Base-by-base conservation (phyloP, 2,888 invertebrate genomes). In the Scaptomyza flava region DNA sequence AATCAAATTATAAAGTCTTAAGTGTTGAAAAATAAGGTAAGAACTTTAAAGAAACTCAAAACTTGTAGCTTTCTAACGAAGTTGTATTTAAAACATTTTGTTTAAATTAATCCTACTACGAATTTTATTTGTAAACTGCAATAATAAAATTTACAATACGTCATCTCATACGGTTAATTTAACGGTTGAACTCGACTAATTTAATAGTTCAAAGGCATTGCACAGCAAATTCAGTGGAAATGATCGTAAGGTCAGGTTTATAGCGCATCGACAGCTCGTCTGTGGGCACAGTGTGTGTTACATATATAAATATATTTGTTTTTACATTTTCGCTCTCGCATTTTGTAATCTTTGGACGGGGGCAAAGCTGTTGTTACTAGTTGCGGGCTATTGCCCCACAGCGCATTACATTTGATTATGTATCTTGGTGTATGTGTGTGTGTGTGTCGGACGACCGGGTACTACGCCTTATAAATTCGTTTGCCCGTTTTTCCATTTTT, bases 381-480 rank as follows among this genome's bases (percentile, higher is more conserved):
- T 81, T 72, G 78, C 71, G 70, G 81, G 85, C 81, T 69, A 69
- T 84, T 84, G 87, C 81, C 87, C 81, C 73, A 81, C 75, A 81
- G 77, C 80, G 73, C 71, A 87, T 88, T 87, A 79, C 82, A 76
- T 86, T 87, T 86, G 82, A 85, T 85, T 86, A 80, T 83, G 17
- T 17, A 17, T 17, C 17, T 77, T 53, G 72, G 17, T 17, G 17
- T 17, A 17, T 68, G 50, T 52, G 38, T 31, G 34, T 47, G 46
- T 47, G 52, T 64, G 65, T 61, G 51, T 46, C 17, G 17, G 67
- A 69, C 14, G 53, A 38, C 41, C 67, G 68, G 53, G 61, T 80
- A 79, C 70, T 79, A 79, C 88, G 72, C 83, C 82, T 82, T 79
- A 76, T 79, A 76, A 85, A 84, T 67, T 68, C 64, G 59, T 57